Conservation (phyloP, 1,140 invertebrate species). For the Metaphire vulgaris region DNA sequence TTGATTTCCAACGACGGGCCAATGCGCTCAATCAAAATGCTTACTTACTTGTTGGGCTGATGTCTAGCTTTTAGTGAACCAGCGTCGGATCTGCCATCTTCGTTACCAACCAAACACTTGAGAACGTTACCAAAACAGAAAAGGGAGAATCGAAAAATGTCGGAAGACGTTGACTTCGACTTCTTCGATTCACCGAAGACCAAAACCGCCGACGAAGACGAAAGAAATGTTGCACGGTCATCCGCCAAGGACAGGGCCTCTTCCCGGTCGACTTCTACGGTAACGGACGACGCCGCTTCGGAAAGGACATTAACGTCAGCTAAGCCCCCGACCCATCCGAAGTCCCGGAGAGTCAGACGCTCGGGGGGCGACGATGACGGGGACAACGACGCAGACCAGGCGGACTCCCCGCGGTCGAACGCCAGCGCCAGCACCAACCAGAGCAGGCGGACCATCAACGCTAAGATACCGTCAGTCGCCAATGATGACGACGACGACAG, state of each 20-base stretch:
- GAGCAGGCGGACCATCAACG: background rate
- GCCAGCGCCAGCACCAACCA: background rate
- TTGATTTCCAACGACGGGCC: no score
- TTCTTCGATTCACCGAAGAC: slow-evolving; percentile 40
- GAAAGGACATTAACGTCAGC: background rate
- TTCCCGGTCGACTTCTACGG: no score
- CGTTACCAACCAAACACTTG: slow-evolving; percentile 5
- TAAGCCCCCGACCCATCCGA: slow-evolving; percentile 7
- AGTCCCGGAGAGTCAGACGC: slow-evolving; percentile 24
- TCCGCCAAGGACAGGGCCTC: slow-evolving; percentile 24
- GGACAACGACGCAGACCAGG: background rate
- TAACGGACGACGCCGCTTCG: background rate
- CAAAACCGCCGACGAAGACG: slow-evolving; percentile 2
- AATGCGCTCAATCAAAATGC: no score
- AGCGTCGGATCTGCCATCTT: background rate
- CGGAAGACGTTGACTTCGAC: slow-evolving; percentile 37
- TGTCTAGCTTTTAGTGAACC: background rate
- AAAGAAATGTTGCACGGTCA: slow-evolving; percentile 22
- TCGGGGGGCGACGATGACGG: slow-evolving; percentile 15
- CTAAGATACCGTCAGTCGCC: background rate
- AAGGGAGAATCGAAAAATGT: slow-evolving; percentile 16
- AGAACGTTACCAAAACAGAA: background rate
- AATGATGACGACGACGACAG: slow-evolving; percentile 1
- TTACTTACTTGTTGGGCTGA: background rate
- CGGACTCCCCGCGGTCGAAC: background rate